Evolutionary conservation across 2,113 vertebrate genomes (phyloP).

Genomic region (Mixornis gularis): DNA sequence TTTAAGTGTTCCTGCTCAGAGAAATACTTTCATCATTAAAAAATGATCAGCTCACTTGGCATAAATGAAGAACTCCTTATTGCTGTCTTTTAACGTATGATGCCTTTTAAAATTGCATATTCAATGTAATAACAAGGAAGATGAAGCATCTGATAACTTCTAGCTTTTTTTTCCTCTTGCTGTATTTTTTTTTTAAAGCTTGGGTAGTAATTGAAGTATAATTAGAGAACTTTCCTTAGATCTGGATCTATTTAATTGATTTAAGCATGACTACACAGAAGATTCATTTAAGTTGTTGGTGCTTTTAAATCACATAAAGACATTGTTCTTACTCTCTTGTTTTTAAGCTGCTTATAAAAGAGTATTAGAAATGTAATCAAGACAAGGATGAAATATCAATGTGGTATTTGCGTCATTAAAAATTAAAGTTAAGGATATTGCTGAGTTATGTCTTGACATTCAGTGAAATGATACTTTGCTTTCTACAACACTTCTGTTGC

Average conservation of each 20-base stretch:
- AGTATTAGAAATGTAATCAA: constrained; percentile 8
- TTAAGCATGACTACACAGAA: constrained; percentile 4
- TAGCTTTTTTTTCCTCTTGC: not conserved
- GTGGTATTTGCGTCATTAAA: not conserved
- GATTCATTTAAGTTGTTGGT: not conserved
- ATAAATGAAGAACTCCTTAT: constrained; percentile 38
- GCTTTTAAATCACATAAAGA: not conserved
- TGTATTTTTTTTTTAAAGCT: constrained; percentile 9
- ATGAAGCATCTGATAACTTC: constrained; percentile 23
- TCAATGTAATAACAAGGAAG: not conserved
- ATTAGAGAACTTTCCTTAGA: constrained; percentile 26
- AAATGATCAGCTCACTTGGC: constrained; percentile 35
- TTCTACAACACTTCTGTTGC: not conserved
- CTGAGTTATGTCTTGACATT: not conserved
- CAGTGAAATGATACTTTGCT: not conserved
- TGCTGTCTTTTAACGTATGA: constrained; percentile 17
- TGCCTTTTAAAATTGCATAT: constrained; percentile 20
- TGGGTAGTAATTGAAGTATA: constrained; percentile 6
- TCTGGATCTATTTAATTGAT: constrained; percentile 49
- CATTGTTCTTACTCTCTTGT: not conserved
- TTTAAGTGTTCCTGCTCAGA: constrained; percentile 44
- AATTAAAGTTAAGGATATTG: not conserved
- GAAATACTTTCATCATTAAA: constrained; percentile 48
- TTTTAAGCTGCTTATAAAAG: not conserved
- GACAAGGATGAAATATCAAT: not conserved